Evolutionary conservation across 1,140 invertebrate species (phyloP).

Genomic region (Brachionus plicatilis): DNA sequence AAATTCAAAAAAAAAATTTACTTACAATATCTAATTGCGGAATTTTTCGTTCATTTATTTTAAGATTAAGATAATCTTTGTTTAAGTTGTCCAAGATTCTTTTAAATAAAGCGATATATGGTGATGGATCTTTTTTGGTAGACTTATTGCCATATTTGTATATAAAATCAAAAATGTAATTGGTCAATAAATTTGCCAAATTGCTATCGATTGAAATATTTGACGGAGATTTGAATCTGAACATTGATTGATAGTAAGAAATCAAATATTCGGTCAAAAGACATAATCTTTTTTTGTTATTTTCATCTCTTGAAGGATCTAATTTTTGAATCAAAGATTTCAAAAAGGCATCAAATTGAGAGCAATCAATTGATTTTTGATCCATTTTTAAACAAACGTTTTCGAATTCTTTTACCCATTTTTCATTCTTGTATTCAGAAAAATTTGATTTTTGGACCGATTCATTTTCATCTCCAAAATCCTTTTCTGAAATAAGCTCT

Average conservation of each 20-base stretch:
- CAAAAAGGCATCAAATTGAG: constrained; percentile 54
- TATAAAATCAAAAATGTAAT: constrained; percentile 19
- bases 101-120: constrained; percentile 23
- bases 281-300: constrained; percentile 60
- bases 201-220: neutral
- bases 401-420: constrained; percentile 41
- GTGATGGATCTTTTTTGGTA: constrained; percentile 34
- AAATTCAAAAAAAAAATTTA: neutral
- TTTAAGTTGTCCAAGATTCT: neutral
- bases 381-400: neutral
- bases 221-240: neutral
- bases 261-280: constrained; percentile 65
- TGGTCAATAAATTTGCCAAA: constrained; percentile 15
- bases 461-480: constrained; percentile 41
- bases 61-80: neutral
- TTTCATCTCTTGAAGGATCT: constrained; percentile 48
- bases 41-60: neutral
- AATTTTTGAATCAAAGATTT: constrained; percentile 56
- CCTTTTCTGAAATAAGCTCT: constrained; percentile 46
- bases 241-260: neutral
- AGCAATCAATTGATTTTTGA: constrained; percentile 64
- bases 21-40: constrained; percentile 10
- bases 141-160: constrained; percentile 23
- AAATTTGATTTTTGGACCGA: constrained; percentile 40
- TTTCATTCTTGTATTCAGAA: constrained; percentile 42